Evolutionary conservation across 2,888 invertebrate species (phyloP).

Genomic region (Pyrgus malvae): DNA sequence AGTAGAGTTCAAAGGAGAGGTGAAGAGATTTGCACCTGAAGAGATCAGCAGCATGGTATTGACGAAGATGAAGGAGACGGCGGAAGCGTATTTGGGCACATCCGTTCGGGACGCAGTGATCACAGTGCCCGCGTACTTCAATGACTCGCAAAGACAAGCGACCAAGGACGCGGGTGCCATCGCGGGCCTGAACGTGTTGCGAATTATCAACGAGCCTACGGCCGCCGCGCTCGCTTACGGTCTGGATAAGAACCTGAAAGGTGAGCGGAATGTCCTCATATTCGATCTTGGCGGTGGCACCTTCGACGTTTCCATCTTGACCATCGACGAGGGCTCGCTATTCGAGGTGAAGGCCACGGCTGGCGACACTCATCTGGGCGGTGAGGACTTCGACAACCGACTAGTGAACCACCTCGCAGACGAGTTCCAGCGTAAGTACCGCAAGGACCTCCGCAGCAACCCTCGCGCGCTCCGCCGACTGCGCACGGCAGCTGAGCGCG

Average conservation of each 20-base stretch:
- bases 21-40: conserved; percentile 82
- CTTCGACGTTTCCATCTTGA: conserved; percentile 89
- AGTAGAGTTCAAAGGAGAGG: conserved; percentile 82
- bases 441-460: conserved; percentile 83
- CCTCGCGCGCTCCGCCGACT: conserved; percentile 83
- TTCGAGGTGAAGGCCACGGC: conserved; percentile 90
- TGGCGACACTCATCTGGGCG: conserved; percentile 89
- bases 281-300: conserved; percentile 91
- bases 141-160: conserved; percentile 87
- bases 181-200: conserved; percentile 92
- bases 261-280: conserved; percentile 85
- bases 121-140: conserved; percentile 89
- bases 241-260: conserved; percentile 80
- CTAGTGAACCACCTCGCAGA: conserved; percentile 83
- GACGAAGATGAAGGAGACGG: conserved; percentile 90
- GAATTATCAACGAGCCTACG: conserved; percentile 90
- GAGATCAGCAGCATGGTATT: conserved; percentile 86
- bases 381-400: conserved; percentile 83
- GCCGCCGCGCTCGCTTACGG: conserved; percentile 86
- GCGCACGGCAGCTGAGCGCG: conserved; percentile 86
- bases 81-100: conserved; percentile 84
- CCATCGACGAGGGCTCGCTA: conserved; percentile 86
- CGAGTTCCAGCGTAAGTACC: conserved; percentile 84
- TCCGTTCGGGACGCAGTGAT: conserved; percentile 85
- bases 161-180: conserved; percentile 94